Conservation (phyloP, 2,797 vertebrate genomes). For the Lacerta agilis region DNA sequence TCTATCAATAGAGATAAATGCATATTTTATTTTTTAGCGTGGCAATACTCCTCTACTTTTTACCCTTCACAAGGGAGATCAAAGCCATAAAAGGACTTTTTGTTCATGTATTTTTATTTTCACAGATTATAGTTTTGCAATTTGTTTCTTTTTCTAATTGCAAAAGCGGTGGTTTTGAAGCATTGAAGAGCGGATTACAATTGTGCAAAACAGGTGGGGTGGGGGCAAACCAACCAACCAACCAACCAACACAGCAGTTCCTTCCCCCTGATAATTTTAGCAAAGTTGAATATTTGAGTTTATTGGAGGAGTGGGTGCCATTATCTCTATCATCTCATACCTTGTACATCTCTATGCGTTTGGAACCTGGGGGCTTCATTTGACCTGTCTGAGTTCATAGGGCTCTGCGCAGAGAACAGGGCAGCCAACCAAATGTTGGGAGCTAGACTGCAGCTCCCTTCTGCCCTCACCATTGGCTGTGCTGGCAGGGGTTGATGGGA, state of each 20-base stretch:
- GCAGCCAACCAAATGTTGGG: not conserved
- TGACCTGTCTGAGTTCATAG: no score
- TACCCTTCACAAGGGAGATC: constrained; percentile 93
- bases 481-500: not conserved
- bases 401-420: no score
- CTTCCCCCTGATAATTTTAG: constrained; percentile 45
- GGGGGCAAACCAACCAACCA: constrained; percentile 50
- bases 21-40: constrained; percentile 80
- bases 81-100: constrained; percentile 98
- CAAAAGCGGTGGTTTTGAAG: not conserved
- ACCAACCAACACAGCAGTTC: constrained; percentile 2
- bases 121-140: constrained; percentile 50
- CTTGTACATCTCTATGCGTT: not conserved
- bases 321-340: not conserved
- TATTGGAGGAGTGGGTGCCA: constrained; percentile 35
- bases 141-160: constrained; percentile 52
- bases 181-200: constrained; percentile 19
- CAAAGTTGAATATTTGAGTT: constrained; percentile 51
- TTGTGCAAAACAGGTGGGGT: constrained; percentile 66
- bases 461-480: no score
- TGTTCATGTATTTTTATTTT: constrained; percentile 63
- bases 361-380: not conserved
- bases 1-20: constrained; percentile 78
- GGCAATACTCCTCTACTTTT: constrained; percentile 83
- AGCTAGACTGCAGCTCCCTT: not conserved